Conservation (phyloP, 2,797 vertebrate species). For the Pangasius mekongensis region DNA sequence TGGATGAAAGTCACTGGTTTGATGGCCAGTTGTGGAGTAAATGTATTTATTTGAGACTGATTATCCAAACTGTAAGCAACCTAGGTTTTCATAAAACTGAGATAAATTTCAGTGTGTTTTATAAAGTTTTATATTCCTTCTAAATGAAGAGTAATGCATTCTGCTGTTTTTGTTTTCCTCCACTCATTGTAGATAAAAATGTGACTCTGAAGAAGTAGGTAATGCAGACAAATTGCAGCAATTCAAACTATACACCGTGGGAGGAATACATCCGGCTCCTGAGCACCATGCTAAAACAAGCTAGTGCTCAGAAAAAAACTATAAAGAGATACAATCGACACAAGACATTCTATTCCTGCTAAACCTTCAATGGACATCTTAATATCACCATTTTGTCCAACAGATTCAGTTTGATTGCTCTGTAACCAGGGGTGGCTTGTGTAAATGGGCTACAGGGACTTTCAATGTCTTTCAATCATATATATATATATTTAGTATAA, state of each 20-base stretch:
- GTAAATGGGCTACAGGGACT: neutral
- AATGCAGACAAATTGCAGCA: conserved; percentile 33
- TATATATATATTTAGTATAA: too few species aligned
- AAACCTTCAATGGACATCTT: neutral
- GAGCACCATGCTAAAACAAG: neutral
- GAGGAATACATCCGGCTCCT: neutral
- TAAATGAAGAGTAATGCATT: conserved; percentile 33
- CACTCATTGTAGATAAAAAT: conserved; percentile 19
- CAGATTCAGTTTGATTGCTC: neutral
- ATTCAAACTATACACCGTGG: conserved; percentile 8
- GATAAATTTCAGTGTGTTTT: conserved; percentile 23
- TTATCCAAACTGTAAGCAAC: neutral
- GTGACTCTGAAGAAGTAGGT: neutral
- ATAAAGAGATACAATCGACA: neutral
- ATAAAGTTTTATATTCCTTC: conserved; percentile 16
- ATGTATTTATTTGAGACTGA: neutral
- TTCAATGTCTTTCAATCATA: too few species aligned
- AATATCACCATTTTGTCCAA: neutral
- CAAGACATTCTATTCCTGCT: neutral
- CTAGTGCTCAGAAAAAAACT: neutral
- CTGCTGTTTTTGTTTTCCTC: conserved; percentile 11
- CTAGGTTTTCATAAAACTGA: conserved; percentile 13
- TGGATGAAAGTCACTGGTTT: neutral
- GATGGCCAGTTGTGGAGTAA: neutral
- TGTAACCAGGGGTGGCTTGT: neutral